phyloP scores from a whole-genome alignment of 35 echinoderm and acorn worm species.

The Lytechinus variegatus region DNA sequence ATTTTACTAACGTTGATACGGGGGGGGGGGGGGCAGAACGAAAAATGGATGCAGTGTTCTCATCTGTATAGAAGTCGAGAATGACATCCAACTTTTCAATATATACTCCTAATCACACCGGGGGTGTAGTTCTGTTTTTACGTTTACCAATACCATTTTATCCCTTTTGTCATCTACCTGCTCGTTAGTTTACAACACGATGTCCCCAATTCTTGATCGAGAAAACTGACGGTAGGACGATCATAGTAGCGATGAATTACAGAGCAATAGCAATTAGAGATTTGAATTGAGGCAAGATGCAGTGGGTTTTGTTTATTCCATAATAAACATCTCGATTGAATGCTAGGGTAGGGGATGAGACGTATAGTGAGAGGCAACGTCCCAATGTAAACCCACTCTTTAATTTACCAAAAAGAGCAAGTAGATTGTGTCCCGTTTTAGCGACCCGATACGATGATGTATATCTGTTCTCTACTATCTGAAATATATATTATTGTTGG shows the following conservation, averaged over 20 bases:
- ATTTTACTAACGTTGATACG: not conserved
- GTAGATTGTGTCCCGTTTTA: slow-evolving; percentile 13
- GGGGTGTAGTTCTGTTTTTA: not conserved
- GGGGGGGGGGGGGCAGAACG: not conserved
- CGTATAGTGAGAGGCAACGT: slow-evolving; percentile 42
- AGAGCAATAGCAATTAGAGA: slow-evolving; percentile 50
- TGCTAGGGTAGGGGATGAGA: not conserved
- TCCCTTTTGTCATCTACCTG: not conserved
- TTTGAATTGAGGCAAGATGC: not conserved
- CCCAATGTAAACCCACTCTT: slow-evolving; percentile 31
- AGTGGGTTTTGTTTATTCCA: slow-evolving; percentile 24
- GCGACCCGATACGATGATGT: slow-evolving; percentile 14
- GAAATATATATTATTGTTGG: not conserved
- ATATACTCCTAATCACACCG: not conserved
- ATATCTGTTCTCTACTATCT: not conserved
- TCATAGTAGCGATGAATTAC: slow-evolving; percentile 48
- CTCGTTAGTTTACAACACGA: slow-evolving; percentile 18
- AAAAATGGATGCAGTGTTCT: not conserved
- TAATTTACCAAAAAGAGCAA: slow-evolving; percentile 9
- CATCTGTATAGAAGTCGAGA: not conserved
- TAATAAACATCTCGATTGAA: slow-evolving; percentile 33
- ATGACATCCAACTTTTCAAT: slow-evolving; percentile 12
- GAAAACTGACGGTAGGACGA: not conserved
- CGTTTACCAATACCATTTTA: not conserved
- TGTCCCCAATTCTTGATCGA: not conserved